Evolutionary conservation across 1,140 invertebrate genomes (phyloP).

Genomic region (Caenorhabditis inopinata): DNA sequence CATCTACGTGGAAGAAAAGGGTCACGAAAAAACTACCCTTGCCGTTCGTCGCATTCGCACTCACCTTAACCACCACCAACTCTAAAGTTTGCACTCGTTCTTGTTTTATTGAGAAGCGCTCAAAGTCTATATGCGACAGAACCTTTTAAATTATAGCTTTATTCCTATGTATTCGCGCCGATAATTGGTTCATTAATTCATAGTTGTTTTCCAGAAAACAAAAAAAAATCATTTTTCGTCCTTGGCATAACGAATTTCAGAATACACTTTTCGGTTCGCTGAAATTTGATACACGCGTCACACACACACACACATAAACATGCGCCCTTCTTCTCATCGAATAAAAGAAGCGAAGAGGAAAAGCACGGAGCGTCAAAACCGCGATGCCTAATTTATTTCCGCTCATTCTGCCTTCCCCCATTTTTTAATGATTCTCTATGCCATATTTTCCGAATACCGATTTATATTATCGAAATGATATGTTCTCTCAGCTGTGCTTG

Average conservation of each 20-base stretch:
- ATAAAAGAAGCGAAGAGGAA: slow-evolving; percentile 8
- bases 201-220: not conserved
- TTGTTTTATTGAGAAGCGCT: too few relatives aligned
- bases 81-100: too few relatives aligned
- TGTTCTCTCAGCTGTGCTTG: too few relatives aligned
- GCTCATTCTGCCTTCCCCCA: not conserved
- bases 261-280: slow-evolving; percentile 23
- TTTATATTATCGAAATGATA: too few relatives aligned
- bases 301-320: not conserved
- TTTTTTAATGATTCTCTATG: not conserved
- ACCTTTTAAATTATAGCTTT: too few relatives aligned
- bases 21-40: too few relatives aligned
- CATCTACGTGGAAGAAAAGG: too few relatives aligned
- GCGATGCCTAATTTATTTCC: slow-evolving; percentile 26
- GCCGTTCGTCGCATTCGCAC: too few relatives aligned
- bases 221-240: not conserved
- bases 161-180: too few relatives aligned
- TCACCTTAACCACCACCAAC: too few relatives aligned
- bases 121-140: too few relatives aligned
- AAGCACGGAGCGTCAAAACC: not conserved
- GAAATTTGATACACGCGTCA: slow-evolving; percentile 30
- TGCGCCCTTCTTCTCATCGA: not conserved
- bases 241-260: slow-evolving; percentile 9
- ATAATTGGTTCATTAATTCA: too few relatives aligned
- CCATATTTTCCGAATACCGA: not conserved